Evolutionary conservation across 2,888 invertebrate species (phyloP).

Genomic region (Crioceris asparagi): DNA sequence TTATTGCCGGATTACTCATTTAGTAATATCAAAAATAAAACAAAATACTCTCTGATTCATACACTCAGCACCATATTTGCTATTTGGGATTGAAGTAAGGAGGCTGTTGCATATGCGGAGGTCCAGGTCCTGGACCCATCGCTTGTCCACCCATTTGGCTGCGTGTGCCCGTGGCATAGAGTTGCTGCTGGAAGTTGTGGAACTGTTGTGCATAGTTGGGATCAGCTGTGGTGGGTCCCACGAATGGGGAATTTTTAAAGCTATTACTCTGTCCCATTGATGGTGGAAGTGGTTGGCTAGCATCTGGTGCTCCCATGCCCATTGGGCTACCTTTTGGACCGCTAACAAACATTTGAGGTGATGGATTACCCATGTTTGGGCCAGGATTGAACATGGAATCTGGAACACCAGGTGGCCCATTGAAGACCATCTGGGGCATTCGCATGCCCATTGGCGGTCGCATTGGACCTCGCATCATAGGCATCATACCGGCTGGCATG

Average conservation of each 20-base stretch:
- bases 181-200: slow-evolving; percentile 90
- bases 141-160: slow-evolving; percentile 44
- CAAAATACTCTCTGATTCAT: slow-evolving; percentile 35
- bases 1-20: slow-evolving; percentile 38
- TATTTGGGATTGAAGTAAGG: slow-evolving; percentile 40
- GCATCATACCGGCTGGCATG: slow-evolving; percentile 33
- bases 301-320: slow-evolving; percentile 47
- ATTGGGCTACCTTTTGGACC: slow-evolving; percentile 48
- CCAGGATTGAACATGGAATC: slow-evolving; percentile 31
- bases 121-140: slow-evolving; percentile 41
- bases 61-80: slow-evolving; percentile 36
- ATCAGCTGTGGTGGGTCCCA: slow-evolving; percentile 77
- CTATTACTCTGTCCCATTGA: slow-evolving; percentile 63
- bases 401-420: slow-evolving; percentile 34
- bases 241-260: slow-evolving; percentile 70
- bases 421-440: slow-evolving; percentile 34
- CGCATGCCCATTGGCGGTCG: slow-evolving; percentile 38
- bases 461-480: slow-evolving; percentile 38
- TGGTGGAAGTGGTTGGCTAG: slow-evolving; percentile 65
- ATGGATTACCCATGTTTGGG: slow-evolving; percentile 38
- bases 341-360: slow-evolving; percentile 48
- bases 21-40: slow-evolving; percentile 40
- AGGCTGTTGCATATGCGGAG: slow-evolving; percentile 39
- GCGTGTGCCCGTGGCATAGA: slow-evolving; percentile 78
- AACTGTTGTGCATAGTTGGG: slow-evolving; percentile 91